Evolutionary conservation across 1,140 invertebrate species (phyloP), one percentile per base, ranked within the genome.

Genomic region (Heliconius himera): DNA sequence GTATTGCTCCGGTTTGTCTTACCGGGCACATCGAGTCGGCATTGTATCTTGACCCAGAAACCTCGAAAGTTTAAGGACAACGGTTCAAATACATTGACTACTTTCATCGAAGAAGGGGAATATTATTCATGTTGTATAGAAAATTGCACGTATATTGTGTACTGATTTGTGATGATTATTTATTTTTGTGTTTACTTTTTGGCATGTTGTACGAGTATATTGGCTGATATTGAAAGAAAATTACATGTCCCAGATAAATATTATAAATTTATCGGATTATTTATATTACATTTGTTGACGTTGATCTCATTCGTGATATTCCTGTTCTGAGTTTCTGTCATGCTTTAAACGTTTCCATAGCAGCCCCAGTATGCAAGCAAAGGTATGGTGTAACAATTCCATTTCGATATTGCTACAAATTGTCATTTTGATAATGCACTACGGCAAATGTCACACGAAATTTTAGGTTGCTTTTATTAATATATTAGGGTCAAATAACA

Each of bases 61-160:
- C 70, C 70, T 72, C 36, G 36, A 72, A 72, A 72, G 70, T 72
- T 72, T 38, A 72, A 72, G 70, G 70, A 72, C 70, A 72, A 72
- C 70, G 70, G 36, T 72, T 72, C 36, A 41, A 72, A 72, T 72
- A 72, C 70, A n/a, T 72, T 33, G 33, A 72, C 20, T 72, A 72
- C 70, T 72, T 72, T 72, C 70, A 72, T 72, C 22, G 70, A 72
- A 41, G 3, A 38, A 1, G 8, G 70, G n/a, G 60, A n/a, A 29
- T 66, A 66, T 66, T 72, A 72, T 72, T 72, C 33, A 38, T 72
- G 29, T 13, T 66, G 60, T 29, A 66, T 29, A 66, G 60, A 66
- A 66, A 66, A 26, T 26, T 22, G 60, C 16, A 29, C 3, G n/a
- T 66, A 29, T 66, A 22, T 56, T 56, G n/a, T 22, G 54, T 56